Evolutionary conservation across 1,140 invertebrate species (phyloP).

Genomic region (Chymomyza costata): DNA sequence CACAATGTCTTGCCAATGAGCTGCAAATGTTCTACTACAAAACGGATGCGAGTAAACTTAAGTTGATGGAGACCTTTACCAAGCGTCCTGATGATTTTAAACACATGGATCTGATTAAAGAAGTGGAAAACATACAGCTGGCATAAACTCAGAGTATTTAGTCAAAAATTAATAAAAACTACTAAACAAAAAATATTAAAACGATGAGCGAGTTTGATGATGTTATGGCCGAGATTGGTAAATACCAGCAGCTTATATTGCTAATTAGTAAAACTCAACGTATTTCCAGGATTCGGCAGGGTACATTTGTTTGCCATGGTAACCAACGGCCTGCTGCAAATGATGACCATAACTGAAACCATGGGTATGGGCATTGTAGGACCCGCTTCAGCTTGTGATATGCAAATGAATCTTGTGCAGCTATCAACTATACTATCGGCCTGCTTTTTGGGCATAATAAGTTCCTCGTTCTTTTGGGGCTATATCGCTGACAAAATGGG

Average conservation of each 20-base stretch:
- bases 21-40: slow-evolving; percentile 89
- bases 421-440: slow-evolving; percentile 59
- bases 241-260: not conserved
- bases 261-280: not conserved
- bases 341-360: slow-evolving; percentile 55
- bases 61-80: slow-evolving; percentile 84
- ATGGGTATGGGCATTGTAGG: slow-evolving; percentile 56
- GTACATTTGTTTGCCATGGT: slow-evolving; percentile 43
- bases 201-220: slow-evolving; percentile 35
- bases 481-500: slow-evolving; percentile 82
- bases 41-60: slow-evolving; percentile 79
- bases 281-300: slow-evolving; percentile 36
- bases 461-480: slow-evolving; percentile 80
- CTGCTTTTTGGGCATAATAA: slow-evolving; percentile 76
- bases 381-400: slow-evolving; percentile 65
- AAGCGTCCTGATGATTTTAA: slow-evolving; percentile 85
- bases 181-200: not conserved
- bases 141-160: slow-evolving; percentile 44
- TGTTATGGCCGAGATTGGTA: slow-evolving; percentile 53
- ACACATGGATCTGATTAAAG: slow-evolving; percentile 87
- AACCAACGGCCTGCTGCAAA: slow-evolving; percentile 48
- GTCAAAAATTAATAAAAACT: slow-evolving; percentile 15
- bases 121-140: slow-evolving; percentile 85
- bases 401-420: slow-evolving; percentile 57
- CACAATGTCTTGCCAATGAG: slow-evolving; percentile 90